Percentiles rank a stretch among this genome's conserved stretches.
These are phyloP conservation scores for Ladona fulva DNA, from an alignment of 1,140 invertebrate species.

Conservation along the genomic window DNA sequence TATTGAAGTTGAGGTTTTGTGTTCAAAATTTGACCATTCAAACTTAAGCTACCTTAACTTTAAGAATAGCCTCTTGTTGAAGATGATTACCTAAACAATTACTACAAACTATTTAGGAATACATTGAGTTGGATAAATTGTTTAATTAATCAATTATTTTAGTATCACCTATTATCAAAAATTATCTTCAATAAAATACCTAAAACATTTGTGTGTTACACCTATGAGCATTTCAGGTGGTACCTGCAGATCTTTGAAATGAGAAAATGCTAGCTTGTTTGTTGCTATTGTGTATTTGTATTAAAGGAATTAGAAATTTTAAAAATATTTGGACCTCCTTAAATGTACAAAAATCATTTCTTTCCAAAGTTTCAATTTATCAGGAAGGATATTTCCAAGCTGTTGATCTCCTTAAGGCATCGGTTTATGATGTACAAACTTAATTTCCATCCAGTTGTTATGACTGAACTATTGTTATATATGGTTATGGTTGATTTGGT, in stretches of 20 bases:
- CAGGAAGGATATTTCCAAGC: neutral
- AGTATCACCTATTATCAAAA: neutral
- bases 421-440: neutral
- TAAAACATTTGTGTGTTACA: neutral
- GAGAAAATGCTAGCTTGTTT: neutral
- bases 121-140: neutral
- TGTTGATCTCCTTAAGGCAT: neutral
- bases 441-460: constrained; percentile 1
- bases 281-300: neutral
- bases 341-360: neutral
- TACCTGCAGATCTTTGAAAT: neutral
- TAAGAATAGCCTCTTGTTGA: too few relatives aligned
- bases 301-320: neutral
- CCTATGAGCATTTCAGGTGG: neutral
- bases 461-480: neutral
- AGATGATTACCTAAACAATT: too few relatives aligned
- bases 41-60: too few relatives aligned
- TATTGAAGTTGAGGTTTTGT: neutral
- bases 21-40: too few relatives aligned
- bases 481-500: neutral
- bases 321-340: neutral
- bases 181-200: neutral
- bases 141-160: neutral
- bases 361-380: neutral
- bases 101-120: neutral